Evolutionary conservation across 2,888 invertebrate species (phyloP).

Genomic region (Oscheius sp.): DNA sequence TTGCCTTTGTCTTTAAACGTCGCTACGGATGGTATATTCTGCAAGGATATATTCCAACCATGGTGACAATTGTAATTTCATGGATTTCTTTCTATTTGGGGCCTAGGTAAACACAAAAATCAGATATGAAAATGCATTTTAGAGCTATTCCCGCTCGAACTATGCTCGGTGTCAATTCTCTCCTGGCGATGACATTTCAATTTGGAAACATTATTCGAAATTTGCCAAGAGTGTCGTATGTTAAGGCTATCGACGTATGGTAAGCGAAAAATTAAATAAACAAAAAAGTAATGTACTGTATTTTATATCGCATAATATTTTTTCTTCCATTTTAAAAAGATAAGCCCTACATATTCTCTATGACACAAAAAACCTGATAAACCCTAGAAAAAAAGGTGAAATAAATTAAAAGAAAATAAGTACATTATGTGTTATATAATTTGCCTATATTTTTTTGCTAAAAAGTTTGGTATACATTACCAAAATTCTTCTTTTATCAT

Average conservation of each 20-base stretch:
- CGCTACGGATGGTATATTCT: constrained; percentile 70
- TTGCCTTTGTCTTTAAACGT: constrained; percentile 68
- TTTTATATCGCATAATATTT: too few relatives aligned
- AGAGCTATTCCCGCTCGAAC: constrained; percentile 70
- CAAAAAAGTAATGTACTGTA: too few relatives aligned
- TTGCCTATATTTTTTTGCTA: too few relatives aligned
- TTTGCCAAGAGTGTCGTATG: constrained; percentile 69
- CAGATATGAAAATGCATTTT: constrained; percentile 1
- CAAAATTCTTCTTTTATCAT: too few relatives aligned
- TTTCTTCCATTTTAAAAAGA: background rate
- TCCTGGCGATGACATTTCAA: constrained; percentile 71
- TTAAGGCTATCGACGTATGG: constrained; percentile 56
- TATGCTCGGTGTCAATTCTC: constrained; percentile 70
- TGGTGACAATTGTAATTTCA: constrained; percentile 70
- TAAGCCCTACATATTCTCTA: background rate
- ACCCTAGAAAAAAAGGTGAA: background rate
- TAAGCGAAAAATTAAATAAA: background rate
- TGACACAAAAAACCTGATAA: background rate
- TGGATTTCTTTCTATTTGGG: constrained; percentile 71
- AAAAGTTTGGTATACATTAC: too few relatives aligned
- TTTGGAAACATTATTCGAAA: constrained; percentile 71
- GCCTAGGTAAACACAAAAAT: constrained; percentile 50
- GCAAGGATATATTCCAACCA: constrained; percentile 70
- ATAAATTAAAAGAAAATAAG: too few relatives aligned
- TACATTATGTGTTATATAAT: too few relatives aligned